Evolutionary conservation across 2,888 invertebrate genomes (phyloP).

Genomic region (Omphaloscelis lunosa): DNA sequence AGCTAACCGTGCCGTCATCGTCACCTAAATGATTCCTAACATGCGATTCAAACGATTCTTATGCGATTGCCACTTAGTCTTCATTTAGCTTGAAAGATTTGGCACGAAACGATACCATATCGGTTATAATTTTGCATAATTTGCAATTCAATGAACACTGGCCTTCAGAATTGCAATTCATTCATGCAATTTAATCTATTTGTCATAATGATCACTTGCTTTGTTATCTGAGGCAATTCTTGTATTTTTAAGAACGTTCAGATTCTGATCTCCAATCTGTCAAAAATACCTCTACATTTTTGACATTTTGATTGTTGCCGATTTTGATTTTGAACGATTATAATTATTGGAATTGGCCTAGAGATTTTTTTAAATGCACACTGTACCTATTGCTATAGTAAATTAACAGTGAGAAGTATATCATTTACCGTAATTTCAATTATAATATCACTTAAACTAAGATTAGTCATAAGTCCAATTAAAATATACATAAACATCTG

Average conservation of each 20-base stretch:
- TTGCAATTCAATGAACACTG: slow-evolving; percentile 18
- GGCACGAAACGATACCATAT: slow-evolving; percentile 40
- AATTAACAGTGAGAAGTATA: not conserved
- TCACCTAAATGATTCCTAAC: slow-evolving; percentile 17
- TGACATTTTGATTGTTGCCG: not conserved
- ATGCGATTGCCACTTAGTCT: slow-evolving; percentile 12
- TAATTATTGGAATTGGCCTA: no score
- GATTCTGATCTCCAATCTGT: no score
- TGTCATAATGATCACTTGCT: not conserved
- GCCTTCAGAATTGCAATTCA: slow-evolving; percentile 9
- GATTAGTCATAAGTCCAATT: slow-evolving; percentile 55
- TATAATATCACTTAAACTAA: slow-evolving; percentile 38
- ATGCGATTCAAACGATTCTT: slow-evolving; percentile 14
- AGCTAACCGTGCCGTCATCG: slow-evolving; percentile 35
- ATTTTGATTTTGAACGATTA: not conserved
- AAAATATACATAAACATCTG: slow-evolving; percentile 39
- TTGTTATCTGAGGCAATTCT: not conserved
- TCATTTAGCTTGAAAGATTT: slow-evolving; percentile 33
- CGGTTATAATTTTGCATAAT: slow-evolving; percentile 16
- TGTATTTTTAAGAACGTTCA: no score
- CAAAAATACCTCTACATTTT: not conserved
- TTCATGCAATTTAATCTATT: not conserved
- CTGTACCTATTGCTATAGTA: no score
- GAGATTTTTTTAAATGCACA: not conserved
- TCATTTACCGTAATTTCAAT: slow-evolving; percentile 35